phyloP scores from a whole-genome alignment of 2,888 invertebrate genomes.

The Pristionchus maxplancki region DNA sequence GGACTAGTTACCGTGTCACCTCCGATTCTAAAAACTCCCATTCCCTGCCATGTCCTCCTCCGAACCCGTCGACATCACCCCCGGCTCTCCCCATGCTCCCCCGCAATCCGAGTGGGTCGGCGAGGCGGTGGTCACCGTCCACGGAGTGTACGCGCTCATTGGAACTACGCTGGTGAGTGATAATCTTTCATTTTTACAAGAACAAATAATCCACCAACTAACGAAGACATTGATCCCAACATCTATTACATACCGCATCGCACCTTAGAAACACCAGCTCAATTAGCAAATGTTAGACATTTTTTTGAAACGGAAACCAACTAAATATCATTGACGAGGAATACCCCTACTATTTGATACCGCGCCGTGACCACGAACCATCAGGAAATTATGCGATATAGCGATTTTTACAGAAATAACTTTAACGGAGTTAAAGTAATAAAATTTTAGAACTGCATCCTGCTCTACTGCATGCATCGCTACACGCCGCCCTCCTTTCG shows the following conservation, averaged over 20 bases:
- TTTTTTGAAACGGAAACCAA: neutral
- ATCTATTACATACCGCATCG: too few species aligned
- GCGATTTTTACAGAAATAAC: neutral
- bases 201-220: too few species aligned
- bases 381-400: too few species aligned
- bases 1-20: too few species aligned
- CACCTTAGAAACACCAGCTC: neutral
- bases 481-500: neutral
- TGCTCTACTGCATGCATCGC: constrained; percentile 21
- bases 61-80: neutral
- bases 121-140: neutral
- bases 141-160: constrained; percentile 4
- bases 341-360: neutral
- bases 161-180: neutral
- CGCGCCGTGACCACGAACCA: too few species aligned
- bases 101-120: neutral
- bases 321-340: neutral
- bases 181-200: neutral
- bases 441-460: neutral
- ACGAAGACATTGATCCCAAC: too few species aligned
- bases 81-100: neutral
- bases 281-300: neutral
- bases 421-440: neutral
- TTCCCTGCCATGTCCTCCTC: neutral
- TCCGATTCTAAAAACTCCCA: too few species aligned